These are phyloP conservation scores for Chiloscyllium punctatum DNA, from an alignment of 2,797 vertebrate species.

Conservation along the genomic window DNA sequence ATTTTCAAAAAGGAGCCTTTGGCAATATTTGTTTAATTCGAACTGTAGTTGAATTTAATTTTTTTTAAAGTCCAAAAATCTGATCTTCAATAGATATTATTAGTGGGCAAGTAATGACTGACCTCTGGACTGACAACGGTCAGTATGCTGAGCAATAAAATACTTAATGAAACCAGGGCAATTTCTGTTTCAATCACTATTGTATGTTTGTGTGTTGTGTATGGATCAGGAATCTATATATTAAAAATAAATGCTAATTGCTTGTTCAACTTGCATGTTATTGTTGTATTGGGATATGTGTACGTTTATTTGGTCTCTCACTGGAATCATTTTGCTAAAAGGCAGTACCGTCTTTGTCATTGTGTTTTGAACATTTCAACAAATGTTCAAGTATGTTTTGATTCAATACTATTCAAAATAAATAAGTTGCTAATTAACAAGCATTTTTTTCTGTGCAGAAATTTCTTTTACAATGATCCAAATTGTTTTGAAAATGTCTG, in stretches of 20 bases:
- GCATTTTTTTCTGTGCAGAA: not conserved
- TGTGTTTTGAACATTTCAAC: not conserved
- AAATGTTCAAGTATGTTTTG: not conserved
- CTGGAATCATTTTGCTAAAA: not conserved
- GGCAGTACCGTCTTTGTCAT: not conserved
- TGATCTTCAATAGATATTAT: not conserved
- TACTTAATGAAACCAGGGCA: not conserved
- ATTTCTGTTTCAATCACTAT: not conserved
- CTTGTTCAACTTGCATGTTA: not conserved
- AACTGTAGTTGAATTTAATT: conserved; percentile 7
- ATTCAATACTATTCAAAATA: not conserved
- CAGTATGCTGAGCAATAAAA: not conserved
- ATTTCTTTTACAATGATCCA: not conserved
- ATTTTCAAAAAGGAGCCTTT: not conserved
- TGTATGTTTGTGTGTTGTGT: not conserved
- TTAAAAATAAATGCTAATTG: not conserved
- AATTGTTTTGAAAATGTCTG: not conserved
- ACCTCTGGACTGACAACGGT: not conserved
- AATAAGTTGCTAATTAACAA: not conserved
- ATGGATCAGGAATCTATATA: not conserved
- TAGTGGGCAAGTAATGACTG: not conserved
- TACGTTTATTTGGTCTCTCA: not conserved
- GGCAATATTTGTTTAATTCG: conserved; percentile 7
- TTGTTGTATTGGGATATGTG: not conserved
- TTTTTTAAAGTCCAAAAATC: not conserved